Evolutionary conservation across 92 coral and sea anemone genomes (phyloP), one percentile per base, ranked within the genome.

Genomic region (Phymanthus crucifer): DNA sequence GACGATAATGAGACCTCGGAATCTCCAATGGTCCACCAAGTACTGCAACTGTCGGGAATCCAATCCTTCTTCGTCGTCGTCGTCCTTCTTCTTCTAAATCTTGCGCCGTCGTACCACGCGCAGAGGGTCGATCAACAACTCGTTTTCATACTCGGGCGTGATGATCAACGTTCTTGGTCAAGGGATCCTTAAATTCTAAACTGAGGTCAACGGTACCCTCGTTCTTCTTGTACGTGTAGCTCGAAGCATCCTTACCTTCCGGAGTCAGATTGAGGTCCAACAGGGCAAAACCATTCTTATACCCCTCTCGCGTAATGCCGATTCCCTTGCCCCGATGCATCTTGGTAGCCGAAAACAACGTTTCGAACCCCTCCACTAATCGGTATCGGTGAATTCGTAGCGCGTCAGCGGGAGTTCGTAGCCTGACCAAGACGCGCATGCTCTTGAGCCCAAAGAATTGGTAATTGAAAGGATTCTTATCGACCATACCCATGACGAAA

Each of bases 241-340:
- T 52, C 0, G 80, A 78, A 1, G 54, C 64, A 2, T 77, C 87
- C 23, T 85, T 78, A 6, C 78, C 86, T 0, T 76, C 86, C n/a
- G 90, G 87, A 3, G 79, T 71, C 61, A 69, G 21, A 64, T 87
- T 77, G 11, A 56, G 33, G 0, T 83, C 74, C 58, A 82, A 26
- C 37, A 82, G 38, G 3, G 76, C 86, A 36, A 68, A 87, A 2
- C 87, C 90, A 2, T 34, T 19, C 0, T 78, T 71, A 76, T 79
- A 87, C 35, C 77, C 87, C 34, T 31, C 70, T 16, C 87, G 43
- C 16, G 77, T 68, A 82, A 87, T 82, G 31, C 77, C 87, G 10
- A 46, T 1, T 21, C 83, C 80, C 4, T 50, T 74, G 13, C 84
- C 76, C 18, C 77, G 76, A 66, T 76, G 74, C 81, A 83, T 83